Percentiles rank a stretch among this genome's conserved stretches.
Conservation (phyloP, 2,888 invertebrate genomes). For the Hirudinaria manillensis region DNA sequence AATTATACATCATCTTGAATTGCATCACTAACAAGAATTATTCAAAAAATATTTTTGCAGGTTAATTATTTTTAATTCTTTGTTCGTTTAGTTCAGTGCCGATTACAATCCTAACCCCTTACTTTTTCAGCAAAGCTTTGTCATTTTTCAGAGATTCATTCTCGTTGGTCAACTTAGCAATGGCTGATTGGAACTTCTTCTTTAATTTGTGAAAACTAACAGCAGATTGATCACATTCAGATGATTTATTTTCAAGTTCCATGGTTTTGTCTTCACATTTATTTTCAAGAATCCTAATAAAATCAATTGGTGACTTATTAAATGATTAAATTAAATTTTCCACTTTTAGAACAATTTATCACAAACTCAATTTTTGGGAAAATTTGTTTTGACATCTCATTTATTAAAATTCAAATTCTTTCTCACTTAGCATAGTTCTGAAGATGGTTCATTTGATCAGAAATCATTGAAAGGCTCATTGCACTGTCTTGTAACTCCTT, state of each 20-base stretch:
- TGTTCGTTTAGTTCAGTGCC: too few relatives aligned
- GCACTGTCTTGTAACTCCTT: too few relatives aligned
- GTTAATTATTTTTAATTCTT: too few relatives aligned
- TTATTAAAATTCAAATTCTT: neutral
- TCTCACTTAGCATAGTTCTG: too few relatives aligned
- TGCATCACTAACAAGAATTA: too few relatives aligned
- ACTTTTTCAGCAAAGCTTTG: neutral
- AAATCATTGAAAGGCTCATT: too few relatives aligned
- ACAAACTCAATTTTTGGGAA: neutral
- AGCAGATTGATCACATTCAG: neutral
- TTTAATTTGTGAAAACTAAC: neutral
- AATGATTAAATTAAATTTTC: too few relatives aligned
- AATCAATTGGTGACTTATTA: neutral
- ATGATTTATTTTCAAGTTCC: neutral
- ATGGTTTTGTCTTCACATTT: neutral
- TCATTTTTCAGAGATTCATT: neutral
- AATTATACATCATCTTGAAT: too few relatives aligned
- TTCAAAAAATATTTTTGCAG: too few relatives aligned
- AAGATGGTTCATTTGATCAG: too few relatives aligned
- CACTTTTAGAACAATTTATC: too few relatives aligned
- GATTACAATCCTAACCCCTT: too few relatives aligned
- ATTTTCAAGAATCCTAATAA: neutral
- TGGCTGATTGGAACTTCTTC: neutral
- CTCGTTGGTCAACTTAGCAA: neutral
- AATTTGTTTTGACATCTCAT: neutral